Conservation (phyloP, 2,888 invertebrate species). For the Brachylomia viminalis region DNA sequence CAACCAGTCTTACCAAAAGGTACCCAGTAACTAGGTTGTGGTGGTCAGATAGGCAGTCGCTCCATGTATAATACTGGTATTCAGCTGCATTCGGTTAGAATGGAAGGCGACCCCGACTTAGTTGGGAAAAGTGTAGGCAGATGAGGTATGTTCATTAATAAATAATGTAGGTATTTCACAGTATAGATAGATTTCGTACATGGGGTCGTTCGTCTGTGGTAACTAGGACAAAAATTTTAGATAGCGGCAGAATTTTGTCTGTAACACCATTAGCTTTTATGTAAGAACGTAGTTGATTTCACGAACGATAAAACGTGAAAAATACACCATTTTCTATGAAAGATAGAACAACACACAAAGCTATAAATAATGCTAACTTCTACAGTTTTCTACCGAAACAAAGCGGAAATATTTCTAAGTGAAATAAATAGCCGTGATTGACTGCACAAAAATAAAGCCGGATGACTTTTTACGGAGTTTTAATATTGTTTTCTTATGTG, state of each 20-base stretch:
- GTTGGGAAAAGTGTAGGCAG: no score
- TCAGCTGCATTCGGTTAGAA: no score
- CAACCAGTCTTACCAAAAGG: no score
- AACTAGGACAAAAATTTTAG: background rate
- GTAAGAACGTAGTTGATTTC: background rate
- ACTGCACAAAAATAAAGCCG: slow-evolving; percentile 62
- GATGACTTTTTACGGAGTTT: slow-evolving; percentile 34
- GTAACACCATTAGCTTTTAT: background rate
- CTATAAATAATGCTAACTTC: slow-evolving; percentile 38
- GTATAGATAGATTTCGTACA: background rate
- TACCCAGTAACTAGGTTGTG: no score
- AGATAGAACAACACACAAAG: slow-evolving; percentile 22
- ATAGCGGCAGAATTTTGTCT: background rate
- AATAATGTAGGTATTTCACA: slow-evolving; percentile 11
- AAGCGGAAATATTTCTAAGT: slow-evolving; percentile 40
- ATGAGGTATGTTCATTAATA: slow-evolving; percentile 1
- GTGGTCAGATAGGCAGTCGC: no score
- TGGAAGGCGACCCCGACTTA: no score
- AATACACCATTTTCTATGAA: slow-evolving; percentile 20
- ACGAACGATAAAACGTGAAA: slow-evolving; percentile 37
- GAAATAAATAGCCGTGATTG: slow-evolving; percentile 65
- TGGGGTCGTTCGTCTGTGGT: background rate
- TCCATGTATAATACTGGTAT: no score
- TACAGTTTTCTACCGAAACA: slow-evolving; percentile 17
- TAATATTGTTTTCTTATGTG: slow-evolving; percentile 29